A percentile compares a stretch with the other conserved stretches of the same genome.
phyloP scores from a whole-genome alignment of 2,113 vertebrate genomes.

The Lagenorhynchus albirostris region DNA sequence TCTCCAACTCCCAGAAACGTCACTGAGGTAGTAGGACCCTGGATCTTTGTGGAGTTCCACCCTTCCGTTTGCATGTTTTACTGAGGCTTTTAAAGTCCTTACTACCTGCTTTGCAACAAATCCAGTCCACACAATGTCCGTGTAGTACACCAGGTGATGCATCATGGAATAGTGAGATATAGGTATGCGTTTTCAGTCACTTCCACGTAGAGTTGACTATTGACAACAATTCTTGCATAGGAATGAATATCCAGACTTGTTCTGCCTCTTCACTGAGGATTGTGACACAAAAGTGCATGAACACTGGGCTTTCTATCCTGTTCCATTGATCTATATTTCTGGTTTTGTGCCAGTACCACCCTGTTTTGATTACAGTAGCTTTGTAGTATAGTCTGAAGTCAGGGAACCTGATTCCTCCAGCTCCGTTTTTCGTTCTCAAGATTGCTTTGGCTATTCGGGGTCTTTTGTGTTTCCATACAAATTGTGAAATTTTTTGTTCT shows the following conservation, averaged over 20 bases:
- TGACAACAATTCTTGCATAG: background rate
- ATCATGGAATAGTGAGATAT: background rate
- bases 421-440: no score
- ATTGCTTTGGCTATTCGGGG: no score
- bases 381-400: no score
- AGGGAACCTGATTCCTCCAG: no score
- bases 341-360: no score
- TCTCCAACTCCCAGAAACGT: background rate
- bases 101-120: background rate
- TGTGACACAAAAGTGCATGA: background rate
- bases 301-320: no score
- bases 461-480: no score
- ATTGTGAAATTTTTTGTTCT: no score
- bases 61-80: background rate
- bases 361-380: no score
- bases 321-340: no score
- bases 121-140: background rate
- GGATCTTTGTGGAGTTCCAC: background rate
- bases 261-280: background rate
- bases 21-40: background rate
- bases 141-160: background rate
- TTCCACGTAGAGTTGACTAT: background rate
- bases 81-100: background rate
- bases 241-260: background rate
- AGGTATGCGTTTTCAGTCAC: background rate